phyloP scores from a whole-genome alignment of 2,888 invertebrate genomes.

The Teleogryllus oceanicus region DNA sequence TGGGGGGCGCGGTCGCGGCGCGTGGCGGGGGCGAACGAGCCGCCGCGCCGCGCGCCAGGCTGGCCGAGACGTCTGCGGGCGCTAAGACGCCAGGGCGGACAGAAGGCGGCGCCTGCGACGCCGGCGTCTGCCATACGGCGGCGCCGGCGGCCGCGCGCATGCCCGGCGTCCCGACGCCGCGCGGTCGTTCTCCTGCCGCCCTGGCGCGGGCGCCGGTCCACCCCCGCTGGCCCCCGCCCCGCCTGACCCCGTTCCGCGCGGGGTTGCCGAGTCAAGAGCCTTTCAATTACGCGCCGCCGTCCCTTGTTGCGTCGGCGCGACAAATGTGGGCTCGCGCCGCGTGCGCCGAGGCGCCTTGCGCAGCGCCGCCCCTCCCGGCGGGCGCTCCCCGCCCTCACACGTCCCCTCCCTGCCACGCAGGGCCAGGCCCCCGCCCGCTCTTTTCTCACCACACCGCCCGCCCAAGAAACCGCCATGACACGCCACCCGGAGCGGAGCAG shows the following conservation, averaged over 20 bases:
- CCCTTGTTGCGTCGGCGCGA: background rate
- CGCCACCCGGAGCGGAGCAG: background rate
- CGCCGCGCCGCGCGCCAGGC: background rate
- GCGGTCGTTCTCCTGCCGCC: background rate
- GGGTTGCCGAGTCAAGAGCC: background rate
- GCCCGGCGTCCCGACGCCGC: background rate
- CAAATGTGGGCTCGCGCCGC: background rate
- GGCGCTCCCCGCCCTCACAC: background rate
- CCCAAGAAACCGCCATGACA: background rate
- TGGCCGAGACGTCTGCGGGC: background rate
- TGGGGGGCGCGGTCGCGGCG: background rate
- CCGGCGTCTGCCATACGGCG: background rate
- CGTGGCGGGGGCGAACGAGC: background rate
- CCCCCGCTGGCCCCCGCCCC: background rate
- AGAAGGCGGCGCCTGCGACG: background rate
- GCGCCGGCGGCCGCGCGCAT: background rate
- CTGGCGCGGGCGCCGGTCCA: background rate
- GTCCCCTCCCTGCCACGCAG: background rate
- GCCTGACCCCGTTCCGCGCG: constrained; percentile 1
- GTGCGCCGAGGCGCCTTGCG: background rate
- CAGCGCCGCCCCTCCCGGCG: background rate
- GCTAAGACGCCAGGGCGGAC: constrained; percentile 11
- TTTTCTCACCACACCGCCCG: background rate
- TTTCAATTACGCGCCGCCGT: background rate
- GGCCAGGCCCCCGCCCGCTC: too few relatives aligned